A percentile compares a stretch with the other conserved stretches of the same genome.
phyloP scores from a whole-genome alignment of 2,888 invertebrate genomes.

The Asteroscopus sphinx region DNA sequence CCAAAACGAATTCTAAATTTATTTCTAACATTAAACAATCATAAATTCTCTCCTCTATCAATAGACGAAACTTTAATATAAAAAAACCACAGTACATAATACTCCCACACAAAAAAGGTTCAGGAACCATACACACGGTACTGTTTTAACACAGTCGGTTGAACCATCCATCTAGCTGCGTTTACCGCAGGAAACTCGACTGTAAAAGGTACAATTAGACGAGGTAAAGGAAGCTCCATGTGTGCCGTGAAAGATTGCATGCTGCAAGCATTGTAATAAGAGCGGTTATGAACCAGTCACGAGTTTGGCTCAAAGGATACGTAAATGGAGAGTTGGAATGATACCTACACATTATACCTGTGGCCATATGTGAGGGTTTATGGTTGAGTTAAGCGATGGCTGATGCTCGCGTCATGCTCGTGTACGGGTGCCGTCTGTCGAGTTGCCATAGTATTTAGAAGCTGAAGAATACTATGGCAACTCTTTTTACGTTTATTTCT shows the following conservation, averaged over 20 bases:
- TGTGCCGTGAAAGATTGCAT: conserved; percentile 16
- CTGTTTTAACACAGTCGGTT: conserved; percentile 2
- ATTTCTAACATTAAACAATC: no score
- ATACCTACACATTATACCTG: neutral
- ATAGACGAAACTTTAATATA: no score
- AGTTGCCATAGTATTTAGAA: no score
- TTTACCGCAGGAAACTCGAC: conserved; percentile 20
- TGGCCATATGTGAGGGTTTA: neutral
- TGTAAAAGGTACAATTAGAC: conserved; percentile 37
- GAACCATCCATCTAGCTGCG: conserved; percentile 8
- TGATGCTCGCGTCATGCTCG: no score
- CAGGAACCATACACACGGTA: neutral
- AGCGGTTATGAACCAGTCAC: neutral
- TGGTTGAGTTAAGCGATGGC: no score
- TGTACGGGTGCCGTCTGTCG: no score
- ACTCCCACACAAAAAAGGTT: neutral
- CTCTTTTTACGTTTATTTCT: no score
- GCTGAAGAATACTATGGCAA: no score
- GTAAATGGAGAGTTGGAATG: neutral
- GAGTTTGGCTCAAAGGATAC: conserved; percentile 1
- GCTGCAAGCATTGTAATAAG: conserved; percentile 1
- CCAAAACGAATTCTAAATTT: no score
- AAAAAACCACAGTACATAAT: neutral
- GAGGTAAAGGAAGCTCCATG: conserved; percentile 1
- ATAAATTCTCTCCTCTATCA: no score